Base-by-base conservation (phyloP, 2,113 vertebrate genomes). In the Caloenas nicobarica region DNA sequence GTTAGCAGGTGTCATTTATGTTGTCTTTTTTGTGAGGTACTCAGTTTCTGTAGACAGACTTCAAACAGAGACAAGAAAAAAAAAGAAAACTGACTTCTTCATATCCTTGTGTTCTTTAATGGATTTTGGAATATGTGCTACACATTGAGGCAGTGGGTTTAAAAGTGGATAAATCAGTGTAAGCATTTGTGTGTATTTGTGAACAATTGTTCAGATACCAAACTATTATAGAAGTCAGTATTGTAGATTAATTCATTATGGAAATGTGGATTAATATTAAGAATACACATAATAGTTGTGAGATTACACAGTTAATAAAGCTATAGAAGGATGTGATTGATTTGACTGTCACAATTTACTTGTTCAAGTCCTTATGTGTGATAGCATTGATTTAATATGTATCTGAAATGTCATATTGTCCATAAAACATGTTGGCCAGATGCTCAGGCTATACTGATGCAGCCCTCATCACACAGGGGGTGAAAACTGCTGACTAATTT, bases 1-100 rank as follows among this genome's bases (percentile, higher is more conserved):
- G 87, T 76, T 94, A 81, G 69, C 72, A 92, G 62, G 36, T 90
- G 76, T 80, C 79, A 90, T 72, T 95, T 91, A 69, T 91, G 71
- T 89, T 78, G 44, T 66, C 46, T 31, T 79, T 69, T 76, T 57
- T 72, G 33, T 76, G 73, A 76, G 22, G 23, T 81, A 28, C 42
- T 85, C 34, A 5, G 16, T 82, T 89, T 82, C 57, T 85, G 42
- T 76, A 88, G 81, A 53, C 16, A 53, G 53, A 29, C 61, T 91
- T 91, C 54, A 72, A 34, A n/a, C 11, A 60, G 57, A 50, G 42
- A 65, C 4, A 54, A n/a, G 76, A 54, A 54, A 69, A 84, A 62
- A 18, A 56, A 86, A 31, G 21, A 16, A 44, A 68, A 18, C 23
- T 65, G 28, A 38, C 40, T 82, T 38, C 15, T 88, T 40, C 36